Conservation (phyloP, 2,113 vertebrate species). For the Cnemophilus loriae region DNA sequence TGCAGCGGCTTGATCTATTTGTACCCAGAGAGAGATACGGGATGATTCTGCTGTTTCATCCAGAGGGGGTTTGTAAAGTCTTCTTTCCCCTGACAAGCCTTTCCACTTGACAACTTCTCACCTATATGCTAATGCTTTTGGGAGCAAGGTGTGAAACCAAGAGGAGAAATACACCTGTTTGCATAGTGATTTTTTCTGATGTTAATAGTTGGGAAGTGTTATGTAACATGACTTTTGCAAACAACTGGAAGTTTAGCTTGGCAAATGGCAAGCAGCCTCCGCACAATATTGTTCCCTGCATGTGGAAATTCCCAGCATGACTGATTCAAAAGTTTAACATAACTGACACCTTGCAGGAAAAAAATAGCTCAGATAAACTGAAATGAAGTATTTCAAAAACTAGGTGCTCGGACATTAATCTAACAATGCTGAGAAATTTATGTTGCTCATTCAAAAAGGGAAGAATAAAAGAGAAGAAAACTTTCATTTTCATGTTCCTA, state of each 20-base stretch:
- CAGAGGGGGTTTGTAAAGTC: background rate
- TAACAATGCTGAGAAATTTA: background rate
- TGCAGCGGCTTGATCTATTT: background rate
- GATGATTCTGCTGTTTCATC: background rate
- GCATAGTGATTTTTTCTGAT: background rate
- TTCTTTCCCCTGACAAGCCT: background rate
- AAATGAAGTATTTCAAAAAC: background rate
- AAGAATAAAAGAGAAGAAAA: background rate
- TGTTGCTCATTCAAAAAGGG: background rate
- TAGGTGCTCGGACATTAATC: background rate
- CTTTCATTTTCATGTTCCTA: background rate
- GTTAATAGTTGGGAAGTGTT: slow-evolving; percentile 24
- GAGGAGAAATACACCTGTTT: slow-evolving; percentile 43
- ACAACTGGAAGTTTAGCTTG: slow-evolving; percentile 35
- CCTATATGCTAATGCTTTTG: background rate
- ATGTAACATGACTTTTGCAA: slow-evolving; percentile 8
- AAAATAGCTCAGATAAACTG: background rate
- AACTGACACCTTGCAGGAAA: background rate
- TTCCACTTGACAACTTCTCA: slow-evolving; percentile 27
- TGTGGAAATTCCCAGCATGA: background rate
- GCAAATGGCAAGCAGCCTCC: background rate
- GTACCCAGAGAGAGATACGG: background rate
- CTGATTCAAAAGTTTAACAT: background rate
- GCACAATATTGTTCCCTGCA: background rate
- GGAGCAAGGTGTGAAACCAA: slow-evolving; percentile 49